These are phyloP conservation scores for Calyptomena viridis DNA, from an alignment of 2,113 vertebrate species.

Conservation along the genomic window DNA sequence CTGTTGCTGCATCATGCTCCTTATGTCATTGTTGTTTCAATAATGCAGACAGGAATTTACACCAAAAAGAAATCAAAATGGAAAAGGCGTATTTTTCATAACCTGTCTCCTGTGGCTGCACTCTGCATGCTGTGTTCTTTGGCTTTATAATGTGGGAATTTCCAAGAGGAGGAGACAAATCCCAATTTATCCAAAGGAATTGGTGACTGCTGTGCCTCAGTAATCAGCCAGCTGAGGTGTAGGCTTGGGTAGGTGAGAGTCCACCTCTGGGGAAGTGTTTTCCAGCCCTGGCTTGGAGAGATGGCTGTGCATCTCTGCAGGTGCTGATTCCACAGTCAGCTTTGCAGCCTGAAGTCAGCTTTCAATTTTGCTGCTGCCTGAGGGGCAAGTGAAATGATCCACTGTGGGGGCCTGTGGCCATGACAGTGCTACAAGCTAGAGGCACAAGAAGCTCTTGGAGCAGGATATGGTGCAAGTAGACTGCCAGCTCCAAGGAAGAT, in stretches of 20 bases:
- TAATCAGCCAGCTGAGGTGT: not conserved
- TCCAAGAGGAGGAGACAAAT: not conserved
- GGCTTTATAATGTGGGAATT: not conserved
- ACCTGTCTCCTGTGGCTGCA: not conserved
- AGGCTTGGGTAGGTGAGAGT: not conserved
- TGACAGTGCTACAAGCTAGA: accelerated
- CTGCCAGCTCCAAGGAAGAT: not conserved
- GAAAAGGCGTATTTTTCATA: not conserved
- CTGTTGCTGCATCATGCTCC: not conserved
- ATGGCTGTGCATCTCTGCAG: not conserved
- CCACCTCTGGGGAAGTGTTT: not conserved
- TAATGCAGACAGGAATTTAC: not conserved
- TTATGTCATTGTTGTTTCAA: not conserved
- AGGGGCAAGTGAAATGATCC: accelerated
- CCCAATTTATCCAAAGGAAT: not conserved
- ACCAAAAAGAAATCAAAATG: not conserved
- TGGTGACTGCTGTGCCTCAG: accelerated
- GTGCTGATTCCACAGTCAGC: not conserved
- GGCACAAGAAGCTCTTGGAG: not conserved
- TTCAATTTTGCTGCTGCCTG: not conserved
- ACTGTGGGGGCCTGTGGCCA: accelerated
- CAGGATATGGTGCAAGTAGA: not conserved
- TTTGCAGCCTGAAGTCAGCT: not conserved
- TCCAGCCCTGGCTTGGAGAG: not conserved
- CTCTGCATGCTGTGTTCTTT: not conserved